A percentile compares a stretch with the other conserved stretches of the same genome.
Conservation (phyloP, 2,113 vertebrate genomes). For the Elephas maximus region DNA sequence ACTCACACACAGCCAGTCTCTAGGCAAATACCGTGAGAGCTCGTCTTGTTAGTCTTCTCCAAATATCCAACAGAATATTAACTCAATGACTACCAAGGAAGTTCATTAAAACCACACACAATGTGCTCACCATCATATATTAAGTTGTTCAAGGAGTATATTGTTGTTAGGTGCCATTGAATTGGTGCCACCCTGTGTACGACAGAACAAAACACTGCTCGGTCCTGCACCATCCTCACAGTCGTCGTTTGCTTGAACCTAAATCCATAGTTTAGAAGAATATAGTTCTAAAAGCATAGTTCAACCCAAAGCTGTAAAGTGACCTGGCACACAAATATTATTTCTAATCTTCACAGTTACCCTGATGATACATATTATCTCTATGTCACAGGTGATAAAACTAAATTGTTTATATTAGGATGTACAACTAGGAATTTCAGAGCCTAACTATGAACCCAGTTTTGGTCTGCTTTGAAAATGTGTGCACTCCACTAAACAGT, state of each 20-base stretch:
- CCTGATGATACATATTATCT: neutral
- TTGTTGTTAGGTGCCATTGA: no score
- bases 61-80: neutral
- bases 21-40: neutral
- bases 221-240: no score
- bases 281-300: neutral
- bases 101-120: neutral
- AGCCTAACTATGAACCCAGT: neutral
- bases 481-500: neutral
- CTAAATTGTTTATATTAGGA: neutral
- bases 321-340: neutral
- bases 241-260: no score
- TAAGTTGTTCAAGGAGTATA: neutral
- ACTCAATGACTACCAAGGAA: neutral
- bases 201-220: no score
- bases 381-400: constrained; percentile 4
- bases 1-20: neutral
- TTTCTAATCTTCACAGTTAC: neutral
- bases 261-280: neutral
- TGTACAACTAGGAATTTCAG: neutral
- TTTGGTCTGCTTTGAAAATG: neutral
- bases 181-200: no score
- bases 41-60: constrained; percentile 6
- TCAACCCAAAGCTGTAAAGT: neutral
- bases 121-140: neutral